phyloP scores from a whole-genome alignment of 2,113 vertebrate species.

The Emydura subglobosa region DNA sequence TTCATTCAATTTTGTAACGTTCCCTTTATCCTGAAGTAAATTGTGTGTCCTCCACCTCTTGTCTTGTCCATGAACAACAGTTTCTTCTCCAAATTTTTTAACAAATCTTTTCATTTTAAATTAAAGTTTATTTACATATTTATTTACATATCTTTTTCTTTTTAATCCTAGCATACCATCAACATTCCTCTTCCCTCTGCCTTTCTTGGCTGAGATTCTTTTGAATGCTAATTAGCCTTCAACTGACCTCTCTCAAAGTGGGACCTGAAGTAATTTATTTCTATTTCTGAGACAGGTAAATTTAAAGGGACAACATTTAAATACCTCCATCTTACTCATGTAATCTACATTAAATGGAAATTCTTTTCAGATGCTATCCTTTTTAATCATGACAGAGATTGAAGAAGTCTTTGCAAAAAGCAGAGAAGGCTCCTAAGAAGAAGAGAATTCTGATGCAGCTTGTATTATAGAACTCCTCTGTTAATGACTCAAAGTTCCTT shows the following conservation, averaged over 20 bases:
- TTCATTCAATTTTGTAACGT: not conserved
- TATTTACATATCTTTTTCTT: not conserved
- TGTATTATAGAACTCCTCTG: not conserved
- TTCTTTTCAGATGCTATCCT: not conserved
- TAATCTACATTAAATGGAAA: not conserved
- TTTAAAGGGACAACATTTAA: not conserved
- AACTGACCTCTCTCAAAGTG: not conserved
- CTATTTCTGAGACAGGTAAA: not conserved
- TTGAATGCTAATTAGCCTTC: not conserved
- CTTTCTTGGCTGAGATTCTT: not conserved
- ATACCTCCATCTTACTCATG: not conserved
- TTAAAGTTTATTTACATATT: not conserved
- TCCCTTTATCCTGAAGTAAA: not conserved
- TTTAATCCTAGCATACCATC: not conserved
- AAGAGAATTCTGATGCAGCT: not conserved
- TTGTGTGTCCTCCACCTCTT: not conserved
- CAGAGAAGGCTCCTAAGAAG: not conserved
- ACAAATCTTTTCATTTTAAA: not conserved
- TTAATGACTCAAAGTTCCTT: not conserved
- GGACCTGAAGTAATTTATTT: not conserved
- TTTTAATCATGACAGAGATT: not conserved
- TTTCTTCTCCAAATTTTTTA: not conserved
- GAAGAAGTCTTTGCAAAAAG: not conserved
- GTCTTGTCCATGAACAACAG: not conserved
- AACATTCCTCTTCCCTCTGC: not conserved